Conservation (phyloP, 35 echinoderm and acorn worm genomes). For the Ptychodera flava region DNA sequence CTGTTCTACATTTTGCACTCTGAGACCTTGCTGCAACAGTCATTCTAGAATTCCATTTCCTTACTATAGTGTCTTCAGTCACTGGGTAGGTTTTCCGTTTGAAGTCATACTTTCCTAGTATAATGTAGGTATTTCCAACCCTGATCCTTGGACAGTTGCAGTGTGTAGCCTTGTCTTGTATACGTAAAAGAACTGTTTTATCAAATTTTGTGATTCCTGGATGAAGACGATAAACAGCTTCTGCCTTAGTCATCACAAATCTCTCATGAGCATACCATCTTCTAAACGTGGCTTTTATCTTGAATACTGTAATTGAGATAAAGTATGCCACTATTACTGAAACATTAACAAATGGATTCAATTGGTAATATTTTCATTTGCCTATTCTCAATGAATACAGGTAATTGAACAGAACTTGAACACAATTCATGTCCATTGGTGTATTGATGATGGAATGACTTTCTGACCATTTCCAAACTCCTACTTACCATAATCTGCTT, state of each 20-base stretch:
- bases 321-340: too few relatives aligned
- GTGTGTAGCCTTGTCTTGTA: background rate
- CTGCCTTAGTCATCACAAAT: background rate
- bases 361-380: too few relatives aligned
- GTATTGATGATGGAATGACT: too few relatives aligned
- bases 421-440: too few relatives aligned
- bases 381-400: too few relatives aligned
- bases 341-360: too few relatives aligned
- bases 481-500: background rate
- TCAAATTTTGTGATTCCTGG: background rate
- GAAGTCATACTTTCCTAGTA: background rate
- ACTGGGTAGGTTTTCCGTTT: background rate
- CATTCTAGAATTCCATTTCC: background rate
- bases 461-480: too few relatives aligned
- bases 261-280: background rate
- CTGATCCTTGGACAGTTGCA: background rate
- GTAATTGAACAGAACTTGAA: too few relatives aligned
- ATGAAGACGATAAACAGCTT: background rate
- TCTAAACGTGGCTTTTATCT: background rate
- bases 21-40: background rate
- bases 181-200: background rate
- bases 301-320: background rate
- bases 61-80: background rate
- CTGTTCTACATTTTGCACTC: too few relatives aligned
- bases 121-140: background rate